These are phyloP conservation scores for Notolabrus celidotus DNA, from an alignment of 2,797 vertebrate genomes.

Conservation along the genomic window DNA sequence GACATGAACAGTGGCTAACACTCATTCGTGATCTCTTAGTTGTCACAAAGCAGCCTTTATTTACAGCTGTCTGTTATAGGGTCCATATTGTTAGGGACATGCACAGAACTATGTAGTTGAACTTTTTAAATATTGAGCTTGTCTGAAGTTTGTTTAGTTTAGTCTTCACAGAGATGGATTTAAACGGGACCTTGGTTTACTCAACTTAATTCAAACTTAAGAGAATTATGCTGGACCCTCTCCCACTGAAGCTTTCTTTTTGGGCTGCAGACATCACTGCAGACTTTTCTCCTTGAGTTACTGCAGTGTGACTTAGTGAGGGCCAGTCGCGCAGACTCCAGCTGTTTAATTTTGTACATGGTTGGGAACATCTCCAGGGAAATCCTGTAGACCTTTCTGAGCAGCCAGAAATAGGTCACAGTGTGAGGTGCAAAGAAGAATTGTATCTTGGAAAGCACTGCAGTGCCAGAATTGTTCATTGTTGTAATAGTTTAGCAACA, in stretches of 20 bases:
- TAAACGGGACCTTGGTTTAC: conserved; percentile 42
- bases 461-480: conserved; percentile 17
- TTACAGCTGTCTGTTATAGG: conserved; percentile 1
- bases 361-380: conserved; percentile 68
- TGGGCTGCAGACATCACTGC: conserved; percentile 57
- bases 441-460: conserved; percentile 41
- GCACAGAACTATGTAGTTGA: neutral
- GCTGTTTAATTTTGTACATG: conserved; percentile 72
- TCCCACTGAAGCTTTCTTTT: conserved; percentile 37
- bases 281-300: conserved; percentile 46
- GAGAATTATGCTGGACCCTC: conserved; percentile 49
- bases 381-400: conserved; percentile 66
- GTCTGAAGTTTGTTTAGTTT: conserved; percentile 44
- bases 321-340: conserved; percentile 52
- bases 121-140: conserved; percentile 5
- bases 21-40: conserved; percentile 16
- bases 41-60: conserved; percentile 26
- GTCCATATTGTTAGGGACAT: neutral
- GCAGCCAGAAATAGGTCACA: conserved; percentile 72
- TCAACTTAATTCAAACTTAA: conserved; percentile 51
- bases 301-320: conserved; percentile 45
- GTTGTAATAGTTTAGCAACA: neutral
- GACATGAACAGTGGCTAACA: neutral
- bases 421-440: conserved; percentile 53
- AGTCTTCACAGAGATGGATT: conserved; percentile 53